Percentiles rank a stretch among this genome's conserved stretches.
These are phyloP conservation scores for Caenorhabditis sulstoni DNA, from an alignment of 2,888 invertebrate species.

Conservation along the genomic window DNA sequence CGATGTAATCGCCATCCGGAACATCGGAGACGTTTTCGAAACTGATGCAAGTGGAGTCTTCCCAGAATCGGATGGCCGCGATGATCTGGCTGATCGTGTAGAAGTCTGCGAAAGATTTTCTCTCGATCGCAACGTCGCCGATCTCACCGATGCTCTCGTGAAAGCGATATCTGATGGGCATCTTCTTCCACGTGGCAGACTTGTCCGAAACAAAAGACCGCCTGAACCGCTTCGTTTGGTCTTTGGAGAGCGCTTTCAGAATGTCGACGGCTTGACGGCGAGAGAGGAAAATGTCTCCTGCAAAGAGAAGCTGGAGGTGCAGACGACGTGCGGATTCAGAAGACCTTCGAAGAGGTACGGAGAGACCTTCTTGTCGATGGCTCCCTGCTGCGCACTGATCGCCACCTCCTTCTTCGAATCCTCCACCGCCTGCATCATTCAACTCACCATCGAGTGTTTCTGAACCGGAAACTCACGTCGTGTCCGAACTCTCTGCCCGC, in stretches of 20 bases:
- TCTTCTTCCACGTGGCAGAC: constrained; percentile 72
- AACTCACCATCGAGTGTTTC: too few relatives aligned
- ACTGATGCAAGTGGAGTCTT: constrained; percentile 76
- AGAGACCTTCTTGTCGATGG: constrained; percentile 69
- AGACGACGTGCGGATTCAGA: not conserved
- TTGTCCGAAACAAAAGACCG: constrained; percentile 73
- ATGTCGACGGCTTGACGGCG: constrained; percentile 75
- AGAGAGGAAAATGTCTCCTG: constrained; percentile 78
- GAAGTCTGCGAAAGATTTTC: too few relatives aligned
- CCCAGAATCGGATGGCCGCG: constrained; percentile 77
- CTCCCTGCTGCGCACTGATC: constrained; percentile 74
- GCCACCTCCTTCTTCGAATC: constrained; percentile 69
- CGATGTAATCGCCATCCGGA: constrained; percentile 73
- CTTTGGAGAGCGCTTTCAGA: constrained; percentile 65
- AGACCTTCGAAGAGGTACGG: constrained; percentile 78
- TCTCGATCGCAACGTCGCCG: too few relatives aligned
- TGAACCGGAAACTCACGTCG: constrained; percentile 65
- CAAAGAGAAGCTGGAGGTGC: constrained; percentile 1
- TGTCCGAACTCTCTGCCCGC: constrained; percentile 71
- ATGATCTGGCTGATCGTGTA: constrained; percentile 77
- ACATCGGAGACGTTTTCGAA: constrained; percentile 72
- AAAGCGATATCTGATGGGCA: constrained; percentile 77
- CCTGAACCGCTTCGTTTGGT: constrained; percentile 48
- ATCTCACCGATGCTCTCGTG: constrained; percentile 77
- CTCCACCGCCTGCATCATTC: constrained; percentile 67